Percentiles rank a stretch among this genome's conserved stretches.
phyloP scores from a whole-genome alignment of 2,888 invertebrate genomes.

The Agrotis ipsilon region DNA sequence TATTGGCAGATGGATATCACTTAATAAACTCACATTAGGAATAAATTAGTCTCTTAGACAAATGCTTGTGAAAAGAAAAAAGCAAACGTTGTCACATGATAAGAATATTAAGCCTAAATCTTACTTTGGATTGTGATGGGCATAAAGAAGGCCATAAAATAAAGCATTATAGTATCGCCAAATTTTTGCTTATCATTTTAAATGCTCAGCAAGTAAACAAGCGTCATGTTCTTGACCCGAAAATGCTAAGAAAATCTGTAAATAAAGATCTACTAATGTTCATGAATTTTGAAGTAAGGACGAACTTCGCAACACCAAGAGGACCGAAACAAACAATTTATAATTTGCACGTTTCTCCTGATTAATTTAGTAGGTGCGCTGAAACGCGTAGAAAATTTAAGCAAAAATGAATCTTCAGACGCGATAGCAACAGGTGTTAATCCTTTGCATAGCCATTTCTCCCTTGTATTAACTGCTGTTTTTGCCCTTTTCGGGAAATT shows the following conservation, averaged over 20 bases:
- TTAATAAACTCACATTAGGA: too few species aligned
- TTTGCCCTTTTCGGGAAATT: constrained; percentile 42
- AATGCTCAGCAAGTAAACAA: background rate
- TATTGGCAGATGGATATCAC: too few species aligned
- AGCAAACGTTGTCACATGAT: background rate
- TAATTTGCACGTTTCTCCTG: constrained; percentile 28
- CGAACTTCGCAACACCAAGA: constrained; percentile 20
- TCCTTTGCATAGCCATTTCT: constrained; percentile 42
- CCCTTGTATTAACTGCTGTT: constrained; percentile 33
- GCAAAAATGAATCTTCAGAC: constrained; percentile 27
- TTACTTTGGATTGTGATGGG: background rate
- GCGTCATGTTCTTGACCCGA: background rate
- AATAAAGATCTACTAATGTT: constrained; percentile 20
- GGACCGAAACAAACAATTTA: constrained; percentile 31
- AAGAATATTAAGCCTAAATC: too few species aligned
- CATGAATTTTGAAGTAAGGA: constrained; percentile 31
- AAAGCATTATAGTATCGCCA: background rate
- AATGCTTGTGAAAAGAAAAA: background rate
- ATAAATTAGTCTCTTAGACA: too few species aligned
- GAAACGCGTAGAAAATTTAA: constrained; percentile 29
- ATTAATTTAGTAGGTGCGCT: constrained; percentile 29
- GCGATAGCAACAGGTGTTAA: constrained; percentile 56
- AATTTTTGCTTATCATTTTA: background rate
- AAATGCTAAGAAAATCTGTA: constrained; percentile 8
- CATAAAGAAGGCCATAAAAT: background rate